Conservation (phyloP, 2,797 vertebrate genomes). For the Acipenser ruthenus region DNA sequence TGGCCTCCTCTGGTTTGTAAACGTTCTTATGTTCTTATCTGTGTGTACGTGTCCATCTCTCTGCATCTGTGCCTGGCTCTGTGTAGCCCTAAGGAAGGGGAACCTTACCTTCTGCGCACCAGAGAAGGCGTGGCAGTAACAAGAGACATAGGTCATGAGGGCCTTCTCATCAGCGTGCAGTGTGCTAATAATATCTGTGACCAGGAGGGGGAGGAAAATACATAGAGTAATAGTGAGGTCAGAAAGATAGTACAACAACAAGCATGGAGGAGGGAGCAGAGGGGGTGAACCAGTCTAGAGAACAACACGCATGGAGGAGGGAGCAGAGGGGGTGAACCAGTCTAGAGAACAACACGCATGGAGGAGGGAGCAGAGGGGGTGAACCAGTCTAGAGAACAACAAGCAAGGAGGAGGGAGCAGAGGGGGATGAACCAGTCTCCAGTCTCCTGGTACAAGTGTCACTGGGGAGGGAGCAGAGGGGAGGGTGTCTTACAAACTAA, state of each 20-base stretch:
- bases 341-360: slow-evolving; percentile 30
- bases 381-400: too few relatives aligned
- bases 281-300: slow-evolving; percentile 47
- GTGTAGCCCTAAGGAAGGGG: slow-evolving; percentile 22
- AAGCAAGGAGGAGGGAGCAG: too few relatives aligned
- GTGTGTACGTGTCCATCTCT: too few relatives aligned
- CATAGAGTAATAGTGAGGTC: slow-evolving; percentile 37
- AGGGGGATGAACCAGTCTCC: too few relatives aligned
- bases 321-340: slow-evolving; percentile 27
- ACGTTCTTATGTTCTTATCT: too few relatives aligned
- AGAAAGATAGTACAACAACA: slow-evolving; percentile 20
- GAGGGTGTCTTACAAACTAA: too few relatives aligned
- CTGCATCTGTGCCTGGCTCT: too few relatives aligned
- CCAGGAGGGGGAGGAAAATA: slow-evolving; percentile 41
- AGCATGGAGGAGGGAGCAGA: slow-evolving; percentile 56
- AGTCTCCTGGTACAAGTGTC: too few relatives aligned
- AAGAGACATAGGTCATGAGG: slow-evolving; percentile 97
- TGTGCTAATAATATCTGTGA: slow-evolving; percentile 94
- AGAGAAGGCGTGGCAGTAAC: slow-evolving; percentile 99
- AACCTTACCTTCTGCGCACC: slow-evolving; percentile 97
- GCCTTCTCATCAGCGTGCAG: slow-evolving; percentile 98
- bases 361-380: background rate
- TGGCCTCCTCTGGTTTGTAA: too few relatives aligned
- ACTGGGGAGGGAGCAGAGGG: too few relatives aligned
- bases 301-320: slow-evolving; percentile 37